phyloP scores from a whole-genome alignment of 1,140 invertebrate species.

The Frieseomelitta varia region DNA sequence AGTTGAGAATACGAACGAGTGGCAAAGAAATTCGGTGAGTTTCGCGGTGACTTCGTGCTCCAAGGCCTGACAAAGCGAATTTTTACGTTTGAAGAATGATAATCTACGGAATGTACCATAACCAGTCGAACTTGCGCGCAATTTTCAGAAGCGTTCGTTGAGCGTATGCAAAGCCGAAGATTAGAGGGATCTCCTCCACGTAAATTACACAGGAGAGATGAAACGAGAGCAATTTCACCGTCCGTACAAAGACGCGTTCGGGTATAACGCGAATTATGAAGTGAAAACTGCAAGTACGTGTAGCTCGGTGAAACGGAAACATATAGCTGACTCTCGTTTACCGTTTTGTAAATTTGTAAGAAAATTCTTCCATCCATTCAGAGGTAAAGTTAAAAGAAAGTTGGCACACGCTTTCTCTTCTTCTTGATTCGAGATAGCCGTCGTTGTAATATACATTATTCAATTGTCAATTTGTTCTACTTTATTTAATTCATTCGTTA shows the following conservation, averaged over 20 bases:
- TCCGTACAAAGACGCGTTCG: background rate
- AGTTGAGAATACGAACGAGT: too few relatives aligned
- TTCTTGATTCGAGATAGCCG: too few relatives aligned
- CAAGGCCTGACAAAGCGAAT: background rate
- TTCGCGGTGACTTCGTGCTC: too few relatives aligned
- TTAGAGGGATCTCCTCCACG: background rate
- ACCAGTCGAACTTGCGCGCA: background rate
- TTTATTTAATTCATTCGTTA: too few relatives aligned
- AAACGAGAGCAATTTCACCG: background rate
- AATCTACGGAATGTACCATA: background rate
- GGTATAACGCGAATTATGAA: slow-evolving; percentile 24
- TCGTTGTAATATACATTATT: too few relatives aligned
- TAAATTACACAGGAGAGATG: background rate
- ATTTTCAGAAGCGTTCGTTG: slow-evolving; percentile 12
- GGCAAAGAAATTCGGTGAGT: background rate
- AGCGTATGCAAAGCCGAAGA: slow-evolving; percentile 3
- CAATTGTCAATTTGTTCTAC: too few relatives aligned
- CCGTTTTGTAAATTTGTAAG: background rate
- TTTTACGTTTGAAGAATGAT: background rate
- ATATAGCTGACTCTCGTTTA: background rate
- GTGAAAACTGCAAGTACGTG: slow-evolving; percentile 11
- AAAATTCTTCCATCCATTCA: too few relatives aligned
- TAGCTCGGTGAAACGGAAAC: background rate
- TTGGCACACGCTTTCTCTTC: too few relatives aligned
- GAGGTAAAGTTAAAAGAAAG: too few relatives aligned